Base-by-base conservation (phyloP, 2,113 vertebrate genomes). In the Isurus oxyrinchus region DNA sequence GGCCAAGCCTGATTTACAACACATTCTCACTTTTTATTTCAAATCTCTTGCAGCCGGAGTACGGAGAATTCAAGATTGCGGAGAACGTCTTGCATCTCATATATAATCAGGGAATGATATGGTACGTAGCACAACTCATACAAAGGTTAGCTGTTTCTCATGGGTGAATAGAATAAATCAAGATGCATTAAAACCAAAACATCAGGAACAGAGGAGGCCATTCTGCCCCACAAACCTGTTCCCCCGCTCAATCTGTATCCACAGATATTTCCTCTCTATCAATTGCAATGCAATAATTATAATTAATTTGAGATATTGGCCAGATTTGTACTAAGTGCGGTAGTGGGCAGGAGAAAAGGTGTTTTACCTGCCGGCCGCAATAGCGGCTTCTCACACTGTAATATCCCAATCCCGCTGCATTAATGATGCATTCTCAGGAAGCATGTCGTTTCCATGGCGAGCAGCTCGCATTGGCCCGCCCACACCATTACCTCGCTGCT, bases 61-160 rank as follows among this genome's bases (percentile, higher is more conserved):
- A 99, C 2, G 99, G 99, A 96, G 99, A 99, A 97, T 99, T 99
- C 98, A 99, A 99, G 98, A 99, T 99, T 96, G 99, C 99, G 2
- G 99, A 99, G 97, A 99, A 99, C 6, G 99, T 99, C 59, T 96
- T 99, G 8, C 99, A 99, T 97, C 97, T 99, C 96, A 99, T 99
- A 97, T 99, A 99, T 97, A 99, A 99, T 97, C 99, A 99, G 97
- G 99, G 99, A 96, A 99, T 99, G 99, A 99, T 99, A 97, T 99
- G 99, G 99, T 99, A 98, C 61, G 99, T 98, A 3, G 2, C 19
- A 96, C 0, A 0, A 94, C 21, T 44, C 23, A 10, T 91, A 35
- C 8, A 23, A n/a, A 61, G 2, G n/a, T 10, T 40, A 19, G 14
- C 16, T 94, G 6, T 40, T 91, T 13, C 55, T 35, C 31, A n/a